Base-by-base conservation (phyloP, 2,797 vertebrate genomes). In the Danio kyathit region DNA sequence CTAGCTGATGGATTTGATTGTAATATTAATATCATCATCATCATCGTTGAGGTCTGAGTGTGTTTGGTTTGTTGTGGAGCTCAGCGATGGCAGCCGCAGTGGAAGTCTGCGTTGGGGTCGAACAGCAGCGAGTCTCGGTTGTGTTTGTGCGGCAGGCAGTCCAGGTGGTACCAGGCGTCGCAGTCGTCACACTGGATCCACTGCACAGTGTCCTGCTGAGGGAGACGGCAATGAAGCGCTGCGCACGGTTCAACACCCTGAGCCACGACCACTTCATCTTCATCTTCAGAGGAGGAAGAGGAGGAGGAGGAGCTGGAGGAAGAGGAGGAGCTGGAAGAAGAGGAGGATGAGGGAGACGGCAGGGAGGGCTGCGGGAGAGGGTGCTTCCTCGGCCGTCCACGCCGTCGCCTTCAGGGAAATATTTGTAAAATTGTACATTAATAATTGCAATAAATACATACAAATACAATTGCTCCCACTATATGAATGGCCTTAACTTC, bases 141-240 rank as follows among this genome's bases (percentile, higher is more conserved):
- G 90, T 94, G 7, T 92, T 90, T 38, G 29, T 56, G 76, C 9
- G 91, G 92, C 40, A 95, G 94, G 46, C 95, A 96, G 88, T 95
- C 93, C 29, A 96, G 83, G 48, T 96, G 95, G 90, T 94, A 96
- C 96, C 96, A 96, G 85, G 93, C 90, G 19, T 96, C 95, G 19
- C 95, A 97, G 86, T 94, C 93, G 75, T 97, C 95, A 1, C 96
- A 96, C 90, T 97, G 96, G 90, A 97, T 95, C 96, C 95, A 96
- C 91, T 95, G 93, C 84, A 96, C 95, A 1, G 93, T 95, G 88
- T 96, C 96, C 86, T 96, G 95, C 88, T 96, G 94, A 0, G 96
- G 96, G 29, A 95, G 89, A 38, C 84, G 89, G 54, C 96, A 96
- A 0, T 76, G 89, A 2, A 81, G 89, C 1, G 94, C 93, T 0